phyloP scores from a whole-genome alignment of 2,888 invertebrate species.

The Agapostemon virescens region DNA sequence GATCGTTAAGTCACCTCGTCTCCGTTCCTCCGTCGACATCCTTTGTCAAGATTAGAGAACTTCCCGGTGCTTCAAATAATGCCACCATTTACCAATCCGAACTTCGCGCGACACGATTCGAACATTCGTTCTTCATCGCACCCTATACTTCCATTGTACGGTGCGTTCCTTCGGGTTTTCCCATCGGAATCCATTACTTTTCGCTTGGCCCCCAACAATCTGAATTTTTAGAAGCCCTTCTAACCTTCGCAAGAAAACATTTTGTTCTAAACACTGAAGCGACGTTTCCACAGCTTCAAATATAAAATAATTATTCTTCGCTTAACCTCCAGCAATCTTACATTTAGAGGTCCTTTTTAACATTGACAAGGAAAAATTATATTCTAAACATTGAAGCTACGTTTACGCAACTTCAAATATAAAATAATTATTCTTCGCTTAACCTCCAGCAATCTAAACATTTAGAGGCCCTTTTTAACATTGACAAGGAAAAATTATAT shows the following conservation, averaged over 20 bases:
- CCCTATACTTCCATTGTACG: neutral
- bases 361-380: too few species aligned
- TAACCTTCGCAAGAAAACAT: neutral
- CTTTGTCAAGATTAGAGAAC: conserved; percentile 58
- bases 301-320: neutral
- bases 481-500: too few species aligned
- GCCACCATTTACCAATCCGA: conserved; percentile 35
- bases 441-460: too few species aligned
- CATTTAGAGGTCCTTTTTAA: too few species aligned
- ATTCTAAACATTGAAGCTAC: too few species aligned
- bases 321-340: too few species aligned
- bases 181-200: neutral
- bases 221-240: neutral
- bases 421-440: too few species aligned
- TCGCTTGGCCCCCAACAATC: neutral
- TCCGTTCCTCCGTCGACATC: conserved; percentile 25
- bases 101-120: conserved; percentile 1
- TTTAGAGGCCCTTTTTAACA: too few species aligned
- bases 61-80: conserved; percentile 48
- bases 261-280: neutral
- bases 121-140: neutral
- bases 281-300: neutral
- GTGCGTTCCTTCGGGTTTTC: neutral
- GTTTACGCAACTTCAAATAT: too few species aligned
- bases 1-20: conserved; percentile 63